Percentiles rank a stretch among this genome's conserved stretches.
Conservation (phyloP, 2,113 vertebrate genomes). For the Antechinus stuartii region DNA sequence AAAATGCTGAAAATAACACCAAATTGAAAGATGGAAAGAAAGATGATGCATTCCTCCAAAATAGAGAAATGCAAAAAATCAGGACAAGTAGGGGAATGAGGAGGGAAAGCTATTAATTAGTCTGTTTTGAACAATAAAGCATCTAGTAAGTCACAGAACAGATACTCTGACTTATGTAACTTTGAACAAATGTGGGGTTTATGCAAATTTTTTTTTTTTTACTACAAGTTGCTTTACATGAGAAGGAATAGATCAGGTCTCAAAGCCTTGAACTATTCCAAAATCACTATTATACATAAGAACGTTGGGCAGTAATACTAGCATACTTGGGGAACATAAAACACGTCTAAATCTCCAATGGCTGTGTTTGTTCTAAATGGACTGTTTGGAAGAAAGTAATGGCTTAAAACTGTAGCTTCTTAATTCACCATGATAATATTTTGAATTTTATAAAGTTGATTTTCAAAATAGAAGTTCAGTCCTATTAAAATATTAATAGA, state of each 20-base stretch:
- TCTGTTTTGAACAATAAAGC: neutral
- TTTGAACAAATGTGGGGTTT: neutral
- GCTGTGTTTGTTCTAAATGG: neutral
- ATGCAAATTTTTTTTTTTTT: neutral
- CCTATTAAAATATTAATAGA: conserved; percentile 23
- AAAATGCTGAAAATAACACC: neutral
- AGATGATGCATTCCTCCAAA: neutral
- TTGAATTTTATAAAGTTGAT: neutral
- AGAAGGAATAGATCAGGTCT: neutral
- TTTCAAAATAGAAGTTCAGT: neutral
- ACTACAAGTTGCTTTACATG: neutral
- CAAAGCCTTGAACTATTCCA: neutral
- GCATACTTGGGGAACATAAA: neutral
- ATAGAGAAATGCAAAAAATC: neutral
- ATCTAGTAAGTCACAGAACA: neutral
- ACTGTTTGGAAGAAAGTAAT: neutral
- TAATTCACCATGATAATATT: neutral
- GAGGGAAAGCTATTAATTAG: neutral
- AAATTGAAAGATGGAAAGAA: neutral
- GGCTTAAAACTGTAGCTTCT: neutral
- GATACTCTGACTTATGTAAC: neutral
- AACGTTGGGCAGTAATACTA: neutral
- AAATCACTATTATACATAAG: neutral
- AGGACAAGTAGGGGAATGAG: neutral
- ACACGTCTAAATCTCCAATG: neutral